A percentile compares a stretch with the other conserved stretches of the same genome.
Conservation (phyloP, 1,140 invertebrate genomes). For the Diprion similis region DNA sequence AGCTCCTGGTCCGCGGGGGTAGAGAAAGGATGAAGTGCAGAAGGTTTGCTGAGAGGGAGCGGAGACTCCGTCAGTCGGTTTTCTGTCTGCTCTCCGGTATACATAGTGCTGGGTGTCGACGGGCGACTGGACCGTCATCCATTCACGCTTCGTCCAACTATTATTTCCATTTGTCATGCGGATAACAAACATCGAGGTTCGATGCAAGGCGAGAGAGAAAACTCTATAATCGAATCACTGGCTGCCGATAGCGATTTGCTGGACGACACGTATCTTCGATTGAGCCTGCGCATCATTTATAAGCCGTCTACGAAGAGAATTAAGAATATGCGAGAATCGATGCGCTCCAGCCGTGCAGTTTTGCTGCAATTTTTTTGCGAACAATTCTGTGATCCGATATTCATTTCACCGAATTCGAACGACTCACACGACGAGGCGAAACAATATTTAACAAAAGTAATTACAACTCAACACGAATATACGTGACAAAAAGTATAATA, state of each 20-base stretch:
- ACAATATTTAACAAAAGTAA: no score
- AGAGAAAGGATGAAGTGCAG: neutral
- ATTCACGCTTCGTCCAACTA: slow-evolving; percentile 10
- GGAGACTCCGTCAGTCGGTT: neutral
- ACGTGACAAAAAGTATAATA: no score
- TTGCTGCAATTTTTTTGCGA: no score
- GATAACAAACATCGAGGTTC: slow-evolving; percentile 10
- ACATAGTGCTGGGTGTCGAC: slow-evolving; percentile 5
- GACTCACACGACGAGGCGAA: no score
- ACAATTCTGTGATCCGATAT: no score
- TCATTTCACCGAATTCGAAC: no score
- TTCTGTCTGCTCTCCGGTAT: slow-evolving; percentile 5
- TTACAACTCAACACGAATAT: no score
- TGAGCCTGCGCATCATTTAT: neutral
- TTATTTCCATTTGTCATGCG: slow-evolving; percentile 13
- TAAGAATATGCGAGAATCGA: no score
- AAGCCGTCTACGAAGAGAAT: no score
- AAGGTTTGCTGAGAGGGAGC: neutral
- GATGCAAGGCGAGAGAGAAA: neutral
- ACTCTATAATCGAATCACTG: neutral
- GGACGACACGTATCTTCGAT: neutral
- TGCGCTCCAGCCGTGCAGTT: no score
- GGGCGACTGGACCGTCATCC: slow-evolving; percentile 8
- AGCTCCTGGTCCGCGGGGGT: neutral
- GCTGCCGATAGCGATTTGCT: neutral